Base-by-base conservation (phyloP, 2,113 vertebrate species). In the Ceuthmochares aereus region DNA sequence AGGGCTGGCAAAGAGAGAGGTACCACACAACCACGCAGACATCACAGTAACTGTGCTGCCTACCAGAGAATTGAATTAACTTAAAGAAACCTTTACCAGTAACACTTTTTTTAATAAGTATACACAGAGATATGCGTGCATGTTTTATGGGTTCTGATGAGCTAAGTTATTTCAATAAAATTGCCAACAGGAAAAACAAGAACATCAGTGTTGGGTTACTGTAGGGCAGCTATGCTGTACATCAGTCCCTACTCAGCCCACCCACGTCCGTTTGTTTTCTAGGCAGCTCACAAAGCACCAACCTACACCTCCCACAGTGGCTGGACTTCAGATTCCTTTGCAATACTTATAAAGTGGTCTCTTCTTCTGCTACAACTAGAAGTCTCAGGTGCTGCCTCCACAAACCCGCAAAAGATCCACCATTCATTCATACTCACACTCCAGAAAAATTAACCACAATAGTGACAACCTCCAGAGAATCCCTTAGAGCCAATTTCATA, bases 1-100 rank as follows among this genome's bases (percentile, higher is more conserved):
- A 40, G 76, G 55, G 67, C 86, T 95, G 91, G 89, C 90, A 89
- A 90, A 87, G 58, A 82, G 7, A 67, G 68, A 66, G 30, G 34
- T 82, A 91, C 76, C 89, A 89, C 91, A 91, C 79, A 90, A 92
- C 92, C 93, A 90, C 91, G 94, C 63, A 92, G 84, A 74, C 89
- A 96, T 84, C 84, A 88, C n/a, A 70, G 84, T 80, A 91, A 95
- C 59, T 75, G n/a, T 17, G 47, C 47, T 90, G 84, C 89, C 84
- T 91, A 90, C 89, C 87, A 94, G 55, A 93, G 63, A 95, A 95
- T 52, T 72, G 67, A 36, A 93, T 92, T 95, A 93, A 84, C 66
- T 95, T 92, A 49, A 72, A 72, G 22, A 69, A 78, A 73, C 30
- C 11, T 54, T 69, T 66, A 79, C 14, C 67, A 76, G 32, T 18